Conservation (phyloP, 2,113 vertebrate genomes). For the Macrotus californicus region DNA sequence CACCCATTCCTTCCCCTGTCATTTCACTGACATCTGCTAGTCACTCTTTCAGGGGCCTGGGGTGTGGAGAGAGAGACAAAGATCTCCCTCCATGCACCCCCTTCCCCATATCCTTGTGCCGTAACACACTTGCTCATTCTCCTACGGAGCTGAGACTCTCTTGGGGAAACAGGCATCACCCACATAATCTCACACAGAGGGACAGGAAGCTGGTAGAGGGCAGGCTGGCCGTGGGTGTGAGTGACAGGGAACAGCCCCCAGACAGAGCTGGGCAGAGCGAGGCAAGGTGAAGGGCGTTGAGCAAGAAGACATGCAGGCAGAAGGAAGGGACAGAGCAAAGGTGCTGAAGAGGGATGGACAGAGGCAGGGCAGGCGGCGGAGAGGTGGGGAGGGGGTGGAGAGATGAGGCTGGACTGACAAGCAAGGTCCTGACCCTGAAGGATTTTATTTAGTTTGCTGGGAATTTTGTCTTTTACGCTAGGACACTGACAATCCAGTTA, state of each 20-base stretch:
- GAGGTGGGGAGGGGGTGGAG: background rate
- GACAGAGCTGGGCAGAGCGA: background rate
- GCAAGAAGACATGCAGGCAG: background rate
- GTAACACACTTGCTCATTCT: background rate
- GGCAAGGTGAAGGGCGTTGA: background rate
- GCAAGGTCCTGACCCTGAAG: background rate
- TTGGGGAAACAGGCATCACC: too few relatives aligned
- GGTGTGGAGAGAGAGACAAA: background rate
- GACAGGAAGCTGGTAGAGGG: too few relatives aligned
- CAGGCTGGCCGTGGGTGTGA: background rate
- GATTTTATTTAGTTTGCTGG: background rate
- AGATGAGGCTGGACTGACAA: rapidly evolving
- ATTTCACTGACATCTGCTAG: background rate
- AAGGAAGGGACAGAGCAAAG: background rate
- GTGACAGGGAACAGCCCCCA: background rate
- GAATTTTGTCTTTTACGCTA: background rate
- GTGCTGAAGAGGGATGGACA: background rate
- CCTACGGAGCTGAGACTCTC: background rate
- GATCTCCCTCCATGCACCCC: background rate
- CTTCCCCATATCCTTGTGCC: background rate
- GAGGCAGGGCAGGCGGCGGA: background rate
- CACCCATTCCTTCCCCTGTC: background rate
- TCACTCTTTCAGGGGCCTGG: background rate
- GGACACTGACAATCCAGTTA: background rate
- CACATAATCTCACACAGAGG: background rate